Evolutionary conservation across 2,888 invertebrate species (phyloP).

Genomic region (Hetaerina titia): DNA sequence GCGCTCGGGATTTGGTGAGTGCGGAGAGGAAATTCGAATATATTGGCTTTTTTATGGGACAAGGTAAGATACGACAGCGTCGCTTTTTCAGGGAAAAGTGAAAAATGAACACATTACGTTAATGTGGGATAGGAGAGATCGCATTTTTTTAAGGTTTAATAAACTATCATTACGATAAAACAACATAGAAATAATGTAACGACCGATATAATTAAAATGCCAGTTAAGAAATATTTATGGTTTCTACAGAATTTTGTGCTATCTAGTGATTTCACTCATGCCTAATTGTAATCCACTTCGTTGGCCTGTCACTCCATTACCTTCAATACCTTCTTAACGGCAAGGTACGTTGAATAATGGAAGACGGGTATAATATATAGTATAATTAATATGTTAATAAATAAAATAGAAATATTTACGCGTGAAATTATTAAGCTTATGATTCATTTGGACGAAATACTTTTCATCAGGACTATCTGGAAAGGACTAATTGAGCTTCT

Average conservation of each 20-base stretch:
- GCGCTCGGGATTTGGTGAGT: not conserved
- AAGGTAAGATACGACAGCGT: not conserved
- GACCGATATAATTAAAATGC: not conserved
- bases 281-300: too few relatives aligned
- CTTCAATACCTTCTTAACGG: too few relatives aligned
- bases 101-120: not conserved
- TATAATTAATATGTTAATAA: too few relatives aligned
- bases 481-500: too few relatives aligned
- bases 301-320: too few relatives aligned
- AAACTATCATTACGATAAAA: not conserved
- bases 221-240: not conserved
- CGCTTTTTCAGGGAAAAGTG: not conserved
- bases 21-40: slow-evolving; percentile 25
- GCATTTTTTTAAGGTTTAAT: not conserved
- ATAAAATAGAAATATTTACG: too few relatives aligned
- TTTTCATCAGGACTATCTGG: too few relatives aligned
- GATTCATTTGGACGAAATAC: too few relatives aligned
- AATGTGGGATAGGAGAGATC: not conserved
- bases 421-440: too few relatives aligned
- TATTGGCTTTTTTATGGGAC: slow-evolving; percentile 25
- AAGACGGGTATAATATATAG: too few relatives aligned
- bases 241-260: not conserved
- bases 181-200: not conserved
- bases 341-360: too few relatives aligned
- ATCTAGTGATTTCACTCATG: too few relatives aligned